Evolutionary conservation across 2,113 vertebrate species (phyloP).

Genomic region (Sisor rabdophorus): DNA sequence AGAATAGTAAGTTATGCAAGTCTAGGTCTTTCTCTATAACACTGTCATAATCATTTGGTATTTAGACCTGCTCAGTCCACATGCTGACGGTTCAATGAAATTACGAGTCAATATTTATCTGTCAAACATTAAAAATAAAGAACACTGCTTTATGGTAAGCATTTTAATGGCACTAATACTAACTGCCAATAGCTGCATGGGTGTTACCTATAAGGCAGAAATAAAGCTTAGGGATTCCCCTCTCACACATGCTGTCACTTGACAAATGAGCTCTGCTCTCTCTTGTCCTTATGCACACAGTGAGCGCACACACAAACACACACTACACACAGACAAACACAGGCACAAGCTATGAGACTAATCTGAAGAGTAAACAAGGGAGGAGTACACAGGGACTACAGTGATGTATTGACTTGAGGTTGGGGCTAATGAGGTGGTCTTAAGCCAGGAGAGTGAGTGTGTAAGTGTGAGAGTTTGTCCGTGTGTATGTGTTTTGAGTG

Average conservation of each 20-base stretch:
- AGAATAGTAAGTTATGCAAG: slow-evolving; percentile 36
- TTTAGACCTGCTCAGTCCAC: slow-evolving; percentile 7
- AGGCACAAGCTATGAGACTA: slow-evolving; percentile 50
- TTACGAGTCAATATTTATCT: slow-evolving; percentile 49
- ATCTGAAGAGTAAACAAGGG: slow-evolving; percentile 53
- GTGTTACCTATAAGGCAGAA: slow-evolving; percentile 36
- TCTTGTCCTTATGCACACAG: slow-evolving; percentile 38
- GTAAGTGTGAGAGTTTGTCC: neutral
- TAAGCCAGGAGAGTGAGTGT: slow-evolving; percentile 2
- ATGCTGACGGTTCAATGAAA: slow-evolving; percentile 23
- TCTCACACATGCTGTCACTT: slow-evolving; percentile 47
- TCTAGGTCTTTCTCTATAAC: slow-evolving; percentile 2
- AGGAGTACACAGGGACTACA: slow-evolving; percentile 34
- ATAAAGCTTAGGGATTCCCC: slow-evolving; percentile 51
- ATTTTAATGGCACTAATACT: slow-evolving; percentile 5
- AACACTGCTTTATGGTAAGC: slow-evolving; percentile 35
- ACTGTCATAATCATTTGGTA: slow-evolving; percentile 2
- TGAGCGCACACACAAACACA: slow-evolving; percentile 35
- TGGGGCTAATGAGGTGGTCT: slow-evolving; percentile 25
- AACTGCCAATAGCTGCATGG: slow-evolving; percentile 38
- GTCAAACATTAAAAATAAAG: neutral
- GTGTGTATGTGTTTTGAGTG: neutral
- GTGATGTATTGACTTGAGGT: slow-evolving; percentile 23
- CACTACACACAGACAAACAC: slow-evolving; percentile 43
- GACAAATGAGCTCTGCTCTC: slow-evolving; percentile 49